Base-by-base conservation (phyloP, 2,888 invertebrate species). In the Aphrophora alni region DNA sequence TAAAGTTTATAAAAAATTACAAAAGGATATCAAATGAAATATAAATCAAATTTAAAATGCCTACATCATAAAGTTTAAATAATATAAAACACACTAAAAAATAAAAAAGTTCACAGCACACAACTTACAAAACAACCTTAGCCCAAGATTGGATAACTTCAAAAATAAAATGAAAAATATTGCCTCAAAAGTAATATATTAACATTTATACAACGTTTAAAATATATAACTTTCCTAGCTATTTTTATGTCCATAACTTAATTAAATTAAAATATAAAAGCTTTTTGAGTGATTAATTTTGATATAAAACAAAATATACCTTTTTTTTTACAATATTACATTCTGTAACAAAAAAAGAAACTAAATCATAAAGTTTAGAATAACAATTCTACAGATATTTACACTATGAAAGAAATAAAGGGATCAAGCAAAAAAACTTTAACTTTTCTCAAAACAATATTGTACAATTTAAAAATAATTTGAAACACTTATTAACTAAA, bases 1-100 rank as follows among this genome's bases (percentile, higher is more conserved):
- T 44, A 78, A 73, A 78, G 70, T 73, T 72, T 44, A 73, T 78
- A 78, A 59, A 78, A 78, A 78, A 78, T 78, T 78, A 78, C 73
- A 78, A 78, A 78, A 78, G 21, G 33, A 33, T 69, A 25, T 69
- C 69, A 26, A 69, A 69, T 44, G 10, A 44, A 44, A 44, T 44
- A 44, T 12, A 44, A 44, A 44, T 14, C 12, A 44, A 44, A 14
- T 44, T 44, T 44, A 44, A 44, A 44, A 44, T 44, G 44, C 44
- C 44, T 14, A 7, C 14, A 44, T 14, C 2, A 14, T 14, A 17
- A 17, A 8, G 26, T 73, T n/a, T 21, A 78, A 73, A 78, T 59
- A 73, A 72, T 78, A 78, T 51, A 59, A 78, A 21, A 51, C 73
- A 44, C 38, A 59, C 73, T 73, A 25, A 77, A 38, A 68, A 21